phyloP scores from a whole-genome alignment of 1,140 invertebrate species.

The Caerostris extrusa region DNA sequence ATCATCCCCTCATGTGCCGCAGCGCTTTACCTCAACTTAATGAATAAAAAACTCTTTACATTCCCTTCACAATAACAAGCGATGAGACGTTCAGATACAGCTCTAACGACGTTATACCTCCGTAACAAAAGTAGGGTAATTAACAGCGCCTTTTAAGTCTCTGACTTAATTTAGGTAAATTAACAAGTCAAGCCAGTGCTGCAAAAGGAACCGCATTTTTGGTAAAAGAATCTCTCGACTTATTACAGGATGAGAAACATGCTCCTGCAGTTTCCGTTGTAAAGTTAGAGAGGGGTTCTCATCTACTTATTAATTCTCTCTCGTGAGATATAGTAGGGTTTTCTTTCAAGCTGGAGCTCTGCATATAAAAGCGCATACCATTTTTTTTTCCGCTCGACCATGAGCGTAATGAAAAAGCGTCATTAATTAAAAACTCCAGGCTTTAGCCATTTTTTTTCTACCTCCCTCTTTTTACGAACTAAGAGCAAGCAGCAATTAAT shows the following conservation, averaged over 20 bases:
- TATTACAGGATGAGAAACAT: neutral
- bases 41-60: slow-evolving; percentile 12
- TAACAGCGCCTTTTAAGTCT: slow-evolving; percentile 44
- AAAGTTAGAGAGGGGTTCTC: neutral
- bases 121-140: slow-evolving; percentile 43
- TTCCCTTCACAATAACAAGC: neutral
- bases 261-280: neutral
- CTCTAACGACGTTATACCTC: slow-evolving; percentile 14
- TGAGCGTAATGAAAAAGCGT: slow-evolving; percentile 5
- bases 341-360: neutral
- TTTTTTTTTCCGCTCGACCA: neutral
- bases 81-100: neutral
- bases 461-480: neutral
- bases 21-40: neutral
- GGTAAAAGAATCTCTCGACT: neutral
- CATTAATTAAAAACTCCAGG: slow-evolving; percentile 28
- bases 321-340: neutral
- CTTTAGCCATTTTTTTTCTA: neutral
- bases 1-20: neutral
- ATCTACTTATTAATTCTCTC: slow-evolving; percentile 13
- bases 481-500: slow-evolving; percentile 1
- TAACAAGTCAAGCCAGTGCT: slow-evolving; percentile 4
- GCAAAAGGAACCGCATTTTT: slow-evolving; percentile 17
- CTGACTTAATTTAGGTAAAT: slow-evolving; percentile 44
- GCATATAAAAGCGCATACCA: neutral